Evolutionary conservation across 2,797 vertebrate species (phyloP).

Genomic region (Centropyge bicolor): DNA sequence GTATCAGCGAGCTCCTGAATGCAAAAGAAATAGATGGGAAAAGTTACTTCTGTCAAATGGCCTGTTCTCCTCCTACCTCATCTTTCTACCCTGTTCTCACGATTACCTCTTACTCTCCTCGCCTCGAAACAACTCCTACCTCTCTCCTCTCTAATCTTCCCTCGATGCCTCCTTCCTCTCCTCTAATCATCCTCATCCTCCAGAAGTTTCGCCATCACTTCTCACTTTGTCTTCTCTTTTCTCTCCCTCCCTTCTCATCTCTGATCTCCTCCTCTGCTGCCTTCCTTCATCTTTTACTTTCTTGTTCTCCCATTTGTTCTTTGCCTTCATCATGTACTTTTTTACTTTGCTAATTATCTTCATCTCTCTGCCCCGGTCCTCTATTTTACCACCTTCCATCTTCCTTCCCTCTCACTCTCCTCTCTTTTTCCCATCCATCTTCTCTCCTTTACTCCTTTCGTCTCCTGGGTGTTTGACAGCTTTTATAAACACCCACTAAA

Average conservation of each 20-base stretch:
- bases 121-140: neutral
- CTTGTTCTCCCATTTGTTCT: neutral
- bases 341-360: neutral
- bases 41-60: neutral
- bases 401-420: neutral
- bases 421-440: neutral
- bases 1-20: neutral
- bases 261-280: neutral
- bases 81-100: neutral
- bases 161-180: neutral
- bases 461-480: constrained; percentile 60
- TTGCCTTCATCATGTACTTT: neutral
- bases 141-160: neutral
- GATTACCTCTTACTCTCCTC: neutral
- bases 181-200: constrained; percentile 11
- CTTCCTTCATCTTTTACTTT: neutral
- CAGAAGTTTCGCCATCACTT: neutral
- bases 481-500: constrained; percentile 70
- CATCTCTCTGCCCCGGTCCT: neutral
- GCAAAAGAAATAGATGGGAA: neutral
- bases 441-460: constrained; percentile 38
- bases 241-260: neutral
- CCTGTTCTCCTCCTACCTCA: neutral
- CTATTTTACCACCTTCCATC: neutral
- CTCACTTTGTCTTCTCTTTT: neutral